These are phyloP conservation scores for Aspidoscelis tigris DNA, from an alignment of 2,113 vertebrate species.

Conservation along the genomic window DNA sequence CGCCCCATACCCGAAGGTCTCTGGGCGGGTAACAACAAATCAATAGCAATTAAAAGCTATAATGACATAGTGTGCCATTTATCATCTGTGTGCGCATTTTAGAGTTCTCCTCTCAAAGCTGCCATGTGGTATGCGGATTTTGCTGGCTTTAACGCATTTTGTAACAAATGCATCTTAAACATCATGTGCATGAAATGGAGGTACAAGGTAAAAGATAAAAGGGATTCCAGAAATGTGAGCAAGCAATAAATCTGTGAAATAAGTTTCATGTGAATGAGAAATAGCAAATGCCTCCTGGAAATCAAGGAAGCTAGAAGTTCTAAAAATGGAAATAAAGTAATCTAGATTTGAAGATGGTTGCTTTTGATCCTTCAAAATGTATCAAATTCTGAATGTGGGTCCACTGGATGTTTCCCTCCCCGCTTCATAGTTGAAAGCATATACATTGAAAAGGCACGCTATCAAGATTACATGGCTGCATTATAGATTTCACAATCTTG, in stretches of 20 bases:
- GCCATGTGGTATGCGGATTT: conserved; percentile 54
- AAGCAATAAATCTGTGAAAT: conserved; percentile 29
- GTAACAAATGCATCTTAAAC: conserved; percentile 54
- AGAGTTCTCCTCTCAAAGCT: conserved; percentile 62
- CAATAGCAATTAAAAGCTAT: conserved; percentile 45
- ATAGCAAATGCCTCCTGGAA: conserved; percentile 21
- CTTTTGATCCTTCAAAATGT: conserved; percentile 59
- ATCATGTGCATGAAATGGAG: background rate
- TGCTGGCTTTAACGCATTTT: conserved; percentile 52
- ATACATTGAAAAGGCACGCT: conserved; percentile 47
- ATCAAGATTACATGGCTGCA: conserved; percentile 45
- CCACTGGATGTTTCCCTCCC: conserved; percentile 43
- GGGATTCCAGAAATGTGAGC: background rate
- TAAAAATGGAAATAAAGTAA: conserved; percentile 48
- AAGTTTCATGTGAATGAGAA: conserved; percentile 21
- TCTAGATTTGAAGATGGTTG: conserved; percentile 54
- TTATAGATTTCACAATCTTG: conserved; percentile 50
- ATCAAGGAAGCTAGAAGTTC: background rate
- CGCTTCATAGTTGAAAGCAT: conserved; percentile 46
- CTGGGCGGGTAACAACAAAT: too few relatives aligned
- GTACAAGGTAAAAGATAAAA: background rate
- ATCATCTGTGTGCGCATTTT: conserved; percentile 66
- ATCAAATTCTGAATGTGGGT: conserved; percentile 55
- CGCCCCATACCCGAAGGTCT: too few relatives aligned
- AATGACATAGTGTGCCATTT: conserved; percentile 68